Percentiles rank a stretch among this genome's conserved stretches.
phyloP scores from a whole-genome alignment of 2,797 vertebrate genomes.

The Squalus acanthias region DNA sequence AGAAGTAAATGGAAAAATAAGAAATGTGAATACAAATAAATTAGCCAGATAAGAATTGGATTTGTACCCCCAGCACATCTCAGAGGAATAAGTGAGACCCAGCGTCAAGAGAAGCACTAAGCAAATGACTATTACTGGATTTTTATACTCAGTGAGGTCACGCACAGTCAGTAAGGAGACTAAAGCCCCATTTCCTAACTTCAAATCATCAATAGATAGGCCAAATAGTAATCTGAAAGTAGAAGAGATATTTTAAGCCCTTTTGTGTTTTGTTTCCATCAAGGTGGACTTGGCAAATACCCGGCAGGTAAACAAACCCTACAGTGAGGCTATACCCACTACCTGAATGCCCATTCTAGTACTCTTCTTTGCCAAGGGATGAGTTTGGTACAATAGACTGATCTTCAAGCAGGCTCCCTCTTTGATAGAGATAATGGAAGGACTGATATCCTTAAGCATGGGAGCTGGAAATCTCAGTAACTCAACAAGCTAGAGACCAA shows the following conservation, averaged over 20 bases:
- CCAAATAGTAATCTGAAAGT: neutral
- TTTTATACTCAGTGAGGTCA: neutral
- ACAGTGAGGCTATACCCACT: neutral
- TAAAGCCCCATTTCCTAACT: neutral
- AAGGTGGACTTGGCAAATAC: neutral
- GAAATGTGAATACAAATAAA: neutral
- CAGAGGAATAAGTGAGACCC: neutral
- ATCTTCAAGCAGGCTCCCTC: neutral
- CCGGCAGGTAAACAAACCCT: neutral
- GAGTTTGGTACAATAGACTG: neutral
- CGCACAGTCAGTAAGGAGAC: neutral
- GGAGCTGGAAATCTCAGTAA: neutral
- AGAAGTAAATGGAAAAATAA: constrained; percentile 12
- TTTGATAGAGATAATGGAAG: neutral
- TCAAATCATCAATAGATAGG: neutral
- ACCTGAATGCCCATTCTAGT: neutral
- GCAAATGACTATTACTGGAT: neutral
- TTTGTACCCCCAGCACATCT: neutral
- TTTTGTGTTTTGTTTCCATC: neutral
- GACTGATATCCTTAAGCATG: neutral
- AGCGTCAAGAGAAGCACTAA: neutral
- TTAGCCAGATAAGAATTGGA: neutral
- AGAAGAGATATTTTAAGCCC: neutral
- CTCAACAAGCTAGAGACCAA: neutral
- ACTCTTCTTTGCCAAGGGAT: neutral